phyloP scores from a whole-genome alignment of 2,888 invertebrate species.

The Crematogaster levior region DNA sequence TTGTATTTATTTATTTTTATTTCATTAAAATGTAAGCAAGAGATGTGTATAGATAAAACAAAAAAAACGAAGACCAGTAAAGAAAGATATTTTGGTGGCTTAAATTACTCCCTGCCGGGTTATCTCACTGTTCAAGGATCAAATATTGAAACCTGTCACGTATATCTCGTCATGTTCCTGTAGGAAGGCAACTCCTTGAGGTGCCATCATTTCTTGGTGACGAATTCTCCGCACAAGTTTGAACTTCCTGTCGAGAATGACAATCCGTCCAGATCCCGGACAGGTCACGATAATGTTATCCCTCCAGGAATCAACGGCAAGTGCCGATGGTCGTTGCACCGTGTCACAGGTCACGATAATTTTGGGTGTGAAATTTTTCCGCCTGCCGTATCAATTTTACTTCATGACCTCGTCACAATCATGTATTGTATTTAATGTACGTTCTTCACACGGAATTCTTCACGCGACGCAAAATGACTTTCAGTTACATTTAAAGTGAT shows the following conservation, averaged over 20 bases:
- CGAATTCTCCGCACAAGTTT: conserved; percentile 87
- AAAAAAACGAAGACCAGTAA: neutral
- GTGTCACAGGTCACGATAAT: conserved; percentile 87
- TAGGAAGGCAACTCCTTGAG: conserved; percentile 88
- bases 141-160: conserved; percentile 86
- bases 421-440: neutral
- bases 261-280: conserved; percentile 89
- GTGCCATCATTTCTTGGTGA: conserved; percentile 88
- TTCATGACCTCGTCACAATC: neutral
- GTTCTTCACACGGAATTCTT: neutral
- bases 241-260: conserved; percentile 86
- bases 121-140: neutral
- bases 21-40: neutral
- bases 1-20: neutral
- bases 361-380: conserved; percentile 87
- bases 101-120: neutral
- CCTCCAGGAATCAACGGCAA: conserved; percentile 89
- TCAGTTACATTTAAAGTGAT: neutral
- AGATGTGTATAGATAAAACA: neutral
- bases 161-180: conserved; percentile 87
- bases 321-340: conserved; percentile 89
- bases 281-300: conserved; percentile 89
- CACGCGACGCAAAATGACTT: neutral
- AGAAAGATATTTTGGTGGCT: neutral
- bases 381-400: conserved; percentile 80